Percentiles rank a stretch among this genome's conserved stretches.
Conservation (phyloP, 1,140 invertebrate species). For the Drepana arcuata region DNA sequence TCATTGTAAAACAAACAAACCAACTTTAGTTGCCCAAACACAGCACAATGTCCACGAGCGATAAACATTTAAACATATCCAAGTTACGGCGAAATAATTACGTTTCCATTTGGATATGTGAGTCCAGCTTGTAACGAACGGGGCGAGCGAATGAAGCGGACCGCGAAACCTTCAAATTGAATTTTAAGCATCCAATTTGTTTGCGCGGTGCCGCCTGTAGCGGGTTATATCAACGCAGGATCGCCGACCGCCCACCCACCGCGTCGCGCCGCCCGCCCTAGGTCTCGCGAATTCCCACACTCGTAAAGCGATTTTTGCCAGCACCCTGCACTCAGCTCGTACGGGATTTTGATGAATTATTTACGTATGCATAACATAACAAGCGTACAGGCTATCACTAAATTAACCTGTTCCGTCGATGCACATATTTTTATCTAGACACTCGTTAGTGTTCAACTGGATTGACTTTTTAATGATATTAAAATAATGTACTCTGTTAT, state of each 20-base stretch:
- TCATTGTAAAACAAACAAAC: background rate
- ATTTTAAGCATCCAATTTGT: conserved; percentile 71
- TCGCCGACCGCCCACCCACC: conserved; percentile 3
- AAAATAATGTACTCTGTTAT: too few species aligned
- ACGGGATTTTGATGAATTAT: conserved; percentile 50
- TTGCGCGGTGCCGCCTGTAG: conserved; percentile 41
- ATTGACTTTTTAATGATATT: too few species aligned
- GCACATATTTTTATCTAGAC: too few species aligned
- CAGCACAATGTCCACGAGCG: conserved; percentile 17
- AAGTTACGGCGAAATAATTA: conserved; percentile 57
- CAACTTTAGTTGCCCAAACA: conserved; percentile 10
- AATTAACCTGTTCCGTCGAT: too few species aligned
- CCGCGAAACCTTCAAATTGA: conserved; percentile 69
- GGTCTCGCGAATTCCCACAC: conserved; percentile 33
- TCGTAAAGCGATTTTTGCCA: conserved; percentile 56
- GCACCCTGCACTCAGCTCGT: conserved; percentile 22
- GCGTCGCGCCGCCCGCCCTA: conserved; percentile 11
- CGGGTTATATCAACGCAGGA: conserved; percentile 32
- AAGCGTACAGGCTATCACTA: too few species aligned
- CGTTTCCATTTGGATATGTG: conserved; percentile 50
- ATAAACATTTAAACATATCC: conserved; percentile 41
- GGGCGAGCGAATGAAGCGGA: conserved; percentile 52
- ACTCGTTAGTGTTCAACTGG: too few species aligned
- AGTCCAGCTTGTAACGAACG: conserved; percentile 52
- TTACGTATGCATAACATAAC: conserved; percentile 32